A percentile compares a stretch with the other conserved stretches of the same genome.
These are phyloP conservation scores for Drosophila multiciliata DNA, from an alignment of 2,888 invertebrate genomes.

Conservation along the genomic window DNA sequence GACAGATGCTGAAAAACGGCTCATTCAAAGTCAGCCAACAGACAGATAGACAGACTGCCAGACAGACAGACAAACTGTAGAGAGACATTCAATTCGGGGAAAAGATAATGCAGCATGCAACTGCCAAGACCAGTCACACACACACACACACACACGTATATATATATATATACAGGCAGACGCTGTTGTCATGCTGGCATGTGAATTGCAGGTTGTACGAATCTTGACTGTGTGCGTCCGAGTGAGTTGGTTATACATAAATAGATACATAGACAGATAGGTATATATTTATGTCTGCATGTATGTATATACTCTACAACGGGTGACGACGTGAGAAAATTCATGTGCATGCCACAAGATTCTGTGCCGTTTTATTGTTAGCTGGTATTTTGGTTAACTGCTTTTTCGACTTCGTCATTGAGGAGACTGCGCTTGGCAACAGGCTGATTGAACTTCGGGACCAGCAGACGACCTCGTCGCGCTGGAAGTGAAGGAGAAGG, in stretches of 20 bases:
- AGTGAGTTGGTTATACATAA: conserved; percentile 4
- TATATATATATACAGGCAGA: conserved; percentile 1
- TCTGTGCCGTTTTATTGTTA: conserved; percentile 65
- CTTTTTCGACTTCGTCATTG: conserved; percentile 34
- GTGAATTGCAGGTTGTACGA: conserved; percentile 65
- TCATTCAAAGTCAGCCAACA: conserved; percentile 66
- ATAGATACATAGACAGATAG: background rate
- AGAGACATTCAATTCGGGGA: conserved; percentile 65
- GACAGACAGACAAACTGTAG: conserved; percentile 17
- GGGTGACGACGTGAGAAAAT: conserved; percentile 78
- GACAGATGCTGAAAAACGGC: conserved; percentile 28
- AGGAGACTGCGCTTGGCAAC: conserved; percentile 34
- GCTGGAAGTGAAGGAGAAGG: background rate
- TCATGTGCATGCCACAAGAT: conserved; percentile 78
- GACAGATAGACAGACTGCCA: conserved; percentile 17
- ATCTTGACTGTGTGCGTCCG: conserved; percentile 28
- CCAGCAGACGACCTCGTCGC: conserved; percentile 1
- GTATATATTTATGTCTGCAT: background rate
- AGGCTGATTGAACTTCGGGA: conserved; percentile 14
- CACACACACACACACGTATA: conserved; percentile 17
- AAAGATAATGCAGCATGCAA: conserved; percentile 76
- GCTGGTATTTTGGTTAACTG: background rate
- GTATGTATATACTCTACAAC: conserved; percentile 28
- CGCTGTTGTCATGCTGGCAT: conserved; percentile 46
- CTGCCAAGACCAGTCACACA: conserved; percentile 62